These are phyloP conservation scores for Parasteatoda tepidariorum DNA, from an alignment of 1,140 invertebrate genomes.

Conservation along the genomic window DNA sequence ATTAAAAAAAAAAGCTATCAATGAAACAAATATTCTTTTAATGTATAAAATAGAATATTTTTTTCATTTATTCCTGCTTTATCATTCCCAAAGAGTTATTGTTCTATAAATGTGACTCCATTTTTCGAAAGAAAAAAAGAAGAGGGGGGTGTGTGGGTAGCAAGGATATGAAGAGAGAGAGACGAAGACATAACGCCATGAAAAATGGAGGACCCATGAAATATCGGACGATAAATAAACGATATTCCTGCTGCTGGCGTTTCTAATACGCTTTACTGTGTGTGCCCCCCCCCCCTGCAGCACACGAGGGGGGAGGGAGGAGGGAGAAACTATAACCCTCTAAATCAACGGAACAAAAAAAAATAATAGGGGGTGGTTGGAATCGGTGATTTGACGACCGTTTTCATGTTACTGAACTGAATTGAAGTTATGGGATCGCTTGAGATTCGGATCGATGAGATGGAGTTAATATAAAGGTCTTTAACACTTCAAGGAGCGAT, in stretches of 20 bases:
- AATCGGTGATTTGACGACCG: slow-evolving; percentile 48
- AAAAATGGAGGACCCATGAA: slow-evolving; percentile 28
- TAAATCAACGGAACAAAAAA: too few relatives aligned
- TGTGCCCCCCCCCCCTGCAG: not conserved
- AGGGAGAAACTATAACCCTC: not conserved
- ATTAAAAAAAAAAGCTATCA: too few relatives aligned
- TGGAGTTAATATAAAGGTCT: too few relatives aligned
- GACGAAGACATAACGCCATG: slow-evolving; percentile 17
- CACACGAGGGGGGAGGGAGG: not conserved
- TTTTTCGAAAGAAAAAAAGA: not conserved
- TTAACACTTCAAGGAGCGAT: too few relatives aligned
- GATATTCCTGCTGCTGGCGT: not conserved
- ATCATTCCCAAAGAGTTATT: slow-evolving; percentile 22
- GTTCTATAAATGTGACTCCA: slow-evolving; percentile 36
- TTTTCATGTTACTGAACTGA: slow-evolving; percentile 26
- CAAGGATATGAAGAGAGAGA: too few relatives aligned
- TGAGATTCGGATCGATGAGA: not conserved
- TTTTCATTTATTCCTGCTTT: not conserved
- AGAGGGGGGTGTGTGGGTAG: too few relatives aligned
- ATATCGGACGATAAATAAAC: slow-evolving; percentile 38
- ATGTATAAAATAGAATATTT: slow-evolving; percentile 6
- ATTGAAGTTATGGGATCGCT: slow-evolving; percentile 14
- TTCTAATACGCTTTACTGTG: not conserved
- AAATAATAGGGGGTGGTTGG: slow-evolving; percentile 1
- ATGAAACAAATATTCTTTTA: too few relatives aligned